Evolutionary conservation across 2,888 invertebrate species (phyloP).

Genomic region (Congeria kusceri): DNA sequence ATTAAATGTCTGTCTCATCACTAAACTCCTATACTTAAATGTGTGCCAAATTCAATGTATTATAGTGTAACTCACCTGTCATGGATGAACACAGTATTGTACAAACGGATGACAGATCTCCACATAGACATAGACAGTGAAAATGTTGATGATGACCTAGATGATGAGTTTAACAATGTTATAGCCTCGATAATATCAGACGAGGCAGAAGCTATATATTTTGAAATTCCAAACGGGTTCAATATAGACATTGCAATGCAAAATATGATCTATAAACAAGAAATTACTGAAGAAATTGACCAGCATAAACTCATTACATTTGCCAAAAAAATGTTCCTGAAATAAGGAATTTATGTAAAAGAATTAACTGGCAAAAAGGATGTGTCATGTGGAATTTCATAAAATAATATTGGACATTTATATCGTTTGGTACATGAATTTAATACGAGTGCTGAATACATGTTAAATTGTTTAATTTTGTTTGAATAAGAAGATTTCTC

Average conservation of each 20-base stretch:
- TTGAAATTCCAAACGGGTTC: constrained; percentile 19
- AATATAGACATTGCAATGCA: background rate
- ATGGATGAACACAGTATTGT: no score
- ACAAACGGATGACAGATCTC: no score
- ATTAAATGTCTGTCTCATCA: no score
- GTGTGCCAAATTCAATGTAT: no score
- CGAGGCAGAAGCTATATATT: background rate
- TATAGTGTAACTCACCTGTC: no score
- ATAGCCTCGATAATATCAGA: background rate
- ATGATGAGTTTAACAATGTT: constrained; percentile 11
- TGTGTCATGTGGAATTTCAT: constrained; percentile 8
- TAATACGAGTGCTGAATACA: constrained; percentile 17
- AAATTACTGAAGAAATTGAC: constrained; percentile 1
- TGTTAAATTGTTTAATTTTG: constrained; percentile 11
- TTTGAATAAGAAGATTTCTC: constrained; percentile 11
- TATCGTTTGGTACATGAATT: background rate
- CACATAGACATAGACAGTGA: background rate
- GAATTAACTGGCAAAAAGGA: background rate
- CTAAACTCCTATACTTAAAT: no score
- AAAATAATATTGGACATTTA: constrained; percentile 9
- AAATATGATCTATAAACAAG: background rate
- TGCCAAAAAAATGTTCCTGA: constrained; percentile 2
- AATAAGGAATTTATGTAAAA: background rate
- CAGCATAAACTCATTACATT: background rate
- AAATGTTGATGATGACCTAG: background rate